Conservation (phyloP, 1,140 invertebrate genomes). For the Drosophila bipectinata region DNA sequence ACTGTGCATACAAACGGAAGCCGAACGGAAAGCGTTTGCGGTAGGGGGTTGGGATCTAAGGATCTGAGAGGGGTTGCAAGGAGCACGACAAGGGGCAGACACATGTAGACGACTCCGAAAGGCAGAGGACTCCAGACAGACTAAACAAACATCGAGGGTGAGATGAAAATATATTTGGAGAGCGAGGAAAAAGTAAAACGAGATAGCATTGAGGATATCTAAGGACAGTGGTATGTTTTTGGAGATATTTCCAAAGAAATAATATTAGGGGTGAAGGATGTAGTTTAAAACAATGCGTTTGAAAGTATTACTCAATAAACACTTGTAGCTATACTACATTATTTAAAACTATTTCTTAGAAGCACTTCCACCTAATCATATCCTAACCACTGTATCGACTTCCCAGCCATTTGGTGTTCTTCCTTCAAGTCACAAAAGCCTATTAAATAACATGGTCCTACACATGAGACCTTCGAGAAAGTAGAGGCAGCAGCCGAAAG, state of each 20-base stretch:
- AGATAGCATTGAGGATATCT: constrained; percentile 12
- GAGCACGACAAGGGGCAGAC: constrained; percentile 40
- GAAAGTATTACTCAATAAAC: too few species aligned
- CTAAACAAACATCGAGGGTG: constrained; percentile 50
- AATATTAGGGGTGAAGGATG: neutral
- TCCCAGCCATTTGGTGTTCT: constrained; percentile 40
- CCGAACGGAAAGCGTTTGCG: constrained; percentile 9
- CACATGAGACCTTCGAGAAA: constrained; percentile 56
- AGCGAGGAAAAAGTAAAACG: neutral
- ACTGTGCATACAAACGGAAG: constrained; percentile 50
- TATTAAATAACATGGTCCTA: constrained; percentile 79
- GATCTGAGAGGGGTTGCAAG: constrained; percentile 16
- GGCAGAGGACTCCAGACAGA: constrained; percentile 44
- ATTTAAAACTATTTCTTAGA: too few species aligned
- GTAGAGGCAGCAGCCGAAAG: constrained; percentile 47
- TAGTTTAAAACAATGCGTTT: too few species aligned
- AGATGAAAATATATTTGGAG: constrained; percentile 33
- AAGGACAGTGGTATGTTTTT: constrained; percentile 16
- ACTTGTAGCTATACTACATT: too few species aligned
- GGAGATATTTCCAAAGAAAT: neutral
- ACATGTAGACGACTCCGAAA: constrained; percentile 53
- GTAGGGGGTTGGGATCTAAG: constrained; percentile 17
- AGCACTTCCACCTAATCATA: neutral
- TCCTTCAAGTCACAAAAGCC: constrained; percentile 68
- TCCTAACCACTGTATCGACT: constrained; percentile 27